phyloP scores from a whole-genome alignment of 2,888 invertebrate genomes.

The Drosophila limbata region DNA sequence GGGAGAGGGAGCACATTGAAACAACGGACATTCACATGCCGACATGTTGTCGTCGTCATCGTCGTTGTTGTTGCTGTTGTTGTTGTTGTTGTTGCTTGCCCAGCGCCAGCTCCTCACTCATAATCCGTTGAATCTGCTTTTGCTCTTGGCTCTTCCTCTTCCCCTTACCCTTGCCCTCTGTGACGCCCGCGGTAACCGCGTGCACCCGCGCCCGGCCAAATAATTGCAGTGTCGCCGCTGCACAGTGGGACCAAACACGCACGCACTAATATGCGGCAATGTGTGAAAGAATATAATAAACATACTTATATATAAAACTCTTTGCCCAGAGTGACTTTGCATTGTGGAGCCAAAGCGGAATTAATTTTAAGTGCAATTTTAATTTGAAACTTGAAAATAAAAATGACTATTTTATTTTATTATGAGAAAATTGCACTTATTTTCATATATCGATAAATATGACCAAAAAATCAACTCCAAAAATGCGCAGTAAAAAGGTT shows the following conservation, averaged over 20 bases:
- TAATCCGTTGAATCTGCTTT: constrained; percentile 65
- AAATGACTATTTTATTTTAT: too few relatives aligned
- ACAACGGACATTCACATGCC: constrained; percentile 53
- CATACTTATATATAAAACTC: too few relatives aligned
- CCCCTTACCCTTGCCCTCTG: constrained; percentile 4
- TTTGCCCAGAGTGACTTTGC: too few relatives aligned
- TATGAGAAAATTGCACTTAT: too few relatives aligned
- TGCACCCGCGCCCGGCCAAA: constrained; percentile 57
- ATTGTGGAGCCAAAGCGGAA: too few relatives aligned
- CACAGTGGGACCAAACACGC: constrained; percentile 48
- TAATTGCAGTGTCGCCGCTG: constrained; percentile 65
- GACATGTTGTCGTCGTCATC: constrained; percentile 42
- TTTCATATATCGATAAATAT: too few relatives aligned
- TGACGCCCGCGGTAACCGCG: constrained; percentile 17
- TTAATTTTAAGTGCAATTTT: too few relatives aligned
- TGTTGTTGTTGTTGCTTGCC: constrained; percentile 36
- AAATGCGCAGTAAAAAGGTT: too few relatives aligned
- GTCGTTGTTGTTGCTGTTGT: constrained; percentile 25
- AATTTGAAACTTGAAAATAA: too few relatives aligned
- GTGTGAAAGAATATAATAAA: too few relatives aligned
- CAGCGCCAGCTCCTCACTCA: constrained; percentile 68
- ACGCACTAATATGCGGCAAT: background rate
- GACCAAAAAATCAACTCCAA: too few relatives aligned
- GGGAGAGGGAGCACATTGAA: background rate
- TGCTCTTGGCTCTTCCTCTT: background rate